Conservation (phyloP, 2,797 vertebrate species). For the Macropodus opercularis region DNA sequence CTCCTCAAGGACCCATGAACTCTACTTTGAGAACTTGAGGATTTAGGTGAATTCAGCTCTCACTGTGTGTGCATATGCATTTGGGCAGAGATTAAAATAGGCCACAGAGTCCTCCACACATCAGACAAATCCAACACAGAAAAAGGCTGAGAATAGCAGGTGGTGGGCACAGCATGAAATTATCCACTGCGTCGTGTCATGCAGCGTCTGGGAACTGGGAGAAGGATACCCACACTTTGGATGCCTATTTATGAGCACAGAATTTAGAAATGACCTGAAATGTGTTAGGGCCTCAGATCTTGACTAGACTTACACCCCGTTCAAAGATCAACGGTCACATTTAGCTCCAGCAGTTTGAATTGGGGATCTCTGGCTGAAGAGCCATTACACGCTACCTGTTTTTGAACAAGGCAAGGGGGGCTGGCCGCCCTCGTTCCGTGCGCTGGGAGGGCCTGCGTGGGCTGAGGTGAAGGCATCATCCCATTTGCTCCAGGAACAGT, state of each 20-base stretch:
- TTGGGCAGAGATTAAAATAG: constrained; percentile 40
- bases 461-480: constrained; percentile 61
- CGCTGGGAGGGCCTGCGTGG: constrained; percentile 51
- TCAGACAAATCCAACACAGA: constrained; percentile 23
- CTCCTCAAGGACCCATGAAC: constrained; percentile 29
- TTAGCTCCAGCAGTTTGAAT: not conserved
- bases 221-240: not conserved
- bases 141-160: constrained; percentile 35
- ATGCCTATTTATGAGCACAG: not conserved
- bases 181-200: constrained; percentile 10
- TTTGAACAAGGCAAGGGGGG: constrained; percentile 76
- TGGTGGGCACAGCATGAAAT: constrained; percentile 41
- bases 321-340: too few species aligned
- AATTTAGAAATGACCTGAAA: too few species aligned
- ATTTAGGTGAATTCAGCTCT: constrained; percentile 4
- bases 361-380: not conserved
- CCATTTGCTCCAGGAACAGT: constrained; percentile 72
- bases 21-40: constrained; percentile 14
- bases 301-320: too few species aligned
- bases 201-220: constrained; percentile 15
- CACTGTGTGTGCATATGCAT: not conserved
- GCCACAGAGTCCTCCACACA: constrained; percentile 25
- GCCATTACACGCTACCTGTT: constrained; percentile 70
- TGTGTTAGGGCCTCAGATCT: too few species aligned
- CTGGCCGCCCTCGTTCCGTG: constrained; percentile 64